Evolutionary conservation across 1,140 invertebrate species (phyloP).

Genomic region (Aporrectodea caliginosa): DNA sequence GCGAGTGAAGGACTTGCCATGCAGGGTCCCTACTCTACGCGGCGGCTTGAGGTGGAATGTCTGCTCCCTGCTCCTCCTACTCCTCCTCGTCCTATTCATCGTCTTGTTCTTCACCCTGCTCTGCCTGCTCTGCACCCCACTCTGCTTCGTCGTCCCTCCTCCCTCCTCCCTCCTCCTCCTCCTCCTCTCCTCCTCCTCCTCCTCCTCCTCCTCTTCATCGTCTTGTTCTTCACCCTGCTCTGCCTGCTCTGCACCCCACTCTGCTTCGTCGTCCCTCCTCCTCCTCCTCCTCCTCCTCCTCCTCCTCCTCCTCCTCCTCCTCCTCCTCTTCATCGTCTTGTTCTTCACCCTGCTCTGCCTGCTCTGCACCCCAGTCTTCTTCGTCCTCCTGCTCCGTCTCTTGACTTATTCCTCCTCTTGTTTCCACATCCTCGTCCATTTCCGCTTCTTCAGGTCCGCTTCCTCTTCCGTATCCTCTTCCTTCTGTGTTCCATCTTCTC

Average conservation of each 20-base stretch:
- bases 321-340: slow-evolving; percentile 1
- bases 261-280: not conserved
- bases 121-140: no score
- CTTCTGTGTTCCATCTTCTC: not conserved
- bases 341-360: not conserved
- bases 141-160: no score
- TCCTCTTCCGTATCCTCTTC: not conserved
- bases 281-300: not conserved
- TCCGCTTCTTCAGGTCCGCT: not conserved
- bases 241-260: not conserved
- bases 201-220: not conserved
- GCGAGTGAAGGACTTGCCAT: no score
- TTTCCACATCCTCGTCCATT: not conserved
- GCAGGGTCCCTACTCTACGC: no score
- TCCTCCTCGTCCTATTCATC: no score
- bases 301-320: slow-evolving; percentile 12
- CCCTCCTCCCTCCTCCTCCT: not conserved
- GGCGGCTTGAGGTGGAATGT: no score
- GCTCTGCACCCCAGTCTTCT: not conserved
- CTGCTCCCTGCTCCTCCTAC: not conserved
- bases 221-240: not conserved
- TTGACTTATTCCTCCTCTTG: not conserved
- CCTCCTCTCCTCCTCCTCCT: not conserved
- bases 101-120: no score
- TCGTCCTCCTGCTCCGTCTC: not conserved